Base-by-base conservation (phyloP, 2,113 vertebrate genomes). In the Platichthys stellatus region DNA sequence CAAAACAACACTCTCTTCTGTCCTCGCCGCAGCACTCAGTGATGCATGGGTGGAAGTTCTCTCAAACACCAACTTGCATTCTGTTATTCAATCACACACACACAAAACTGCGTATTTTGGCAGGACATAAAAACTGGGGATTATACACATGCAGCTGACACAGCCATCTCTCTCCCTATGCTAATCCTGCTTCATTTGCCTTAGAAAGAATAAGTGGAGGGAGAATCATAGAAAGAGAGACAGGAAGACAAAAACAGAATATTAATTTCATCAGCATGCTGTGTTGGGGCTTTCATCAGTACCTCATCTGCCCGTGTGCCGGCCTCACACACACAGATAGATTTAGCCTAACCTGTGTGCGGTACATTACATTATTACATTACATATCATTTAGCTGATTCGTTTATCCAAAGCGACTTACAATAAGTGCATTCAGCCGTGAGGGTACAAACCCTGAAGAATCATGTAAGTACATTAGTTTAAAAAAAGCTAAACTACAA, bases 101-200 rank as follows among this genome's bases (percentile, higher is more conserved):
- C 74, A 56, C 56, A 81, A 74, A 87, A 84, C 63, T 83, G 74
- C 87, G 70, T 58, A 60, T 76, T 83, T 87, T 93, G 92, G 92
- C 91, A 92, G 85, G 83, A 85, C 86, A 83, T 78, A 54, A 82
- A 90, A 83, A 86, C 81, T n/a, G 31, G 54, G 87, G 87, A 94
- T 94, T 93, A 91, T 81, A 86, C 78, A 66, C 81, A 82, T 81
- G 72, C 74, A 74, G 78, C 86, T 91, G 87, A 93, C 18, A 73
- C 88, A 87, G 87, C 85, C 89, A 80, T 88, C 75, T 81, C 69
- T 74, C 58, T 60, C 26, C 31, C 26, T 57, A n/a, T 88, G 65
- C 66, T 93, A 92, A 93, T 94, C 91, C 89, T 82, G 85, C 92
- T 91, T 93, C 77, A 86, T 91, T 92, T 92, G 85, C 86, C 54